Conservation (phyloP, 2,797 vertebrate species). For the Danionella dracula region DNA sequence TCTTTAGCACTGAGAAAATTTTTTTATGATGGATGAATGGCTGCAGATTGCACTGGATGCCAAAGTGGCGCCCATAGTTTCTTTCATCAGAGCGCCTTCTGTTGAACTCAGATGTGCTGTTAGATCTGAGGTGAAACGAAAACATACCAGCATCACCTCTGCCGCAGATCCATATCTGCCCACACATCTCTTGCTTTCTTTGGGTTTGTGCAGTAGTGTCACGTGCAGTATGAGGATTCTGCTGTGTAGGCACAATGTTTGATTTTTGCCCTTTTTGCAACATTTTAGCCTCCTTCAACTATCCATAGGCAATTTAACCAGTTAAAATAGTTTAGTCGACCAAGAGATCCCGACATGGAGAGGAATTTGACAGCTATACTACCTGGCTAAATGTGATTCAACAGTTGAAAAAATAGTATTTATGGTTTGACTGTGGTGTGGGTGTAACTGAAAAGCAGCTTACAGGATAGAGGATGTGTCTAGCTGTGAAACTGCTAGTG, state of each 20-base stretch:
- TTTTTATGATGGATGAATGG: background rate
- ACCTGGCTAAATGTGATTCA: no score
- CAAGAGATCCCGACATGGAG: no score
- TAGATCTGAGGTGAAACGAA: constrained; percentile 44
- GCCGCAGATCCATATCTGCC: constrained; percentile 50
- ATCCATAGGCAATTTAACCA: no score
- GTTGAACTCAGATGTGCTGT: constrained; percentile 22
- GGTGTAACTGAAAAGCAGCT: no score
- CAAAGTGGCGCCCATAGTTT: background rate
- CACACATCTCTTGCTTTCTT: constrained; percentile 7
- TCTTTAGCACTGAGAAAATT: no score
- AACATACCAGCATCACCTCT: constrained; percentile 39
- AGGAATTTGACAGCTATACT: no score
- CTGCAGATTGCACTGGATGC: constrained; percentile 1
- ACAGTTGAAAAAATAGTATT: no score
- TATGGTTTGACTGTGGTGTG: no score
- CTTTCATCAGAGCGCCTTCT: background rate
- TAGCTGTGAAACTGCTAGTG: no score
- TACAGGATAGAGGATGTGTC: no score
- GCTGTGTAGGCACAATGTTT: constrained; percentile 34
- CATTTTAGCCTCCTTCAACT: background rate
- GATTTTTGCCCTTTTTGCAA: constrained; percentile 48
- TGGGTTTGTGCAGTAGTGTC: constrained; percentile 44
- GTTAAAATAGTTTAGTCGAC: no score
- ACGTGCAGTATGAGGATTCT: constrained; percentile 40